phyloP scores from a whole-genome alignment of 2,797 vertebrate species.

The Sphenodon punctatus region DNA sequence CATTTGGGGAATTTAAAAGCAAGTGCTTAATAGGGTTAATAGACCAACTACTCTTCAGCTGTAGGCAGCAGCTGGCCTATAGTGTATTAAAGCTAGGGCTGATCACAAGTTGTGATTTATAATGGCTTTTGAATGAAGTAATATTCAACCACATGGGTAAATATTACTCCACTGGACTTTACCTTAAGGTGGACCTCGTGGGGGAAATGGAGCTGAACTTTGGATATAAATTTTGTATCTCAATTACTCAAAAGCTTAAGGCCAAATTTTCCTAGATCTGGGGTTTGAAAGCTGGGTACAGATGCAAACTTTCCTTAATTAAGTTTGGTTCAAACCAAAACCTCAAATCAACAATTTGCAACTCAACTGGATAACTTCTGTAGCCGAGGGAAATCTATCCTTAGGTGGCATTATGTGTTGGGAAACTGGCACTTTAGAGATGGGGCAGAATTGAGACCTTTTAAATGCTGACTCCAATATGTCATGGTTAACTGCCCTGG shows the following conservation, averaged over 20 bases:
- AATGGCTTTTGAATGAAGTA: conserved; percentile 54
- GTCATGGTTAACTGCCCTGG: not conserved
- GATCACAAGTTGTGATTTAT: conserved; percentile 18
- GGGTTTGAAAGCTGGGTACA: not conserved
- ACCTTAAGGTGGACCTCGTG: not conserved
- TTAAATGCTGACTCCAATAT: not conserved
- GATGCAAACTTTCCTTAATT: not conserved
- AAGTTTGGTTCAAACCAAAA: not conserved
- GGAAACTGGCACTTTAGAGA: not conserved
- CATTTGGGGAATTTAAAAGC: conserved; percentile 58
- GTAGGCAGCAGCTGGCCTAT: conserved; percentile 59
- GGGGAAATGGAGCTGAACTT: not conserved
- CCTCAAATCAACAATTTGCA: not conserved
- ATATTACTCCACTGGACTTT: not conserved
- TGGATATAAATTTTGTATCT: not conserved
- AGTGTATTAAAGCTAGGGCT: not conserved
- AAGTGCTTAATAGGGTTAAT: conserved; percentile 59
- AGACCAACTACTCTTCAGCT: conserved; percentile 47
- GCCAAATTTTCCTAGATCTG: not conserved
- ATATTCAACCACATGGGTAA: conserved; percentile 52
- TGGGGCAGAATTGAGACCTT: not conserved
- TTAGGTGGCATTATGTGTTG: not conserved
- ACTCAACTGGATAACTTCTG: not conserved
- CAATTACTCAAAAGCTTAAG: not conserved
- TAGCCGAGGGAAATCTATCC: not conserved